Percentiles rank a stretch among this genome's conserved stretches.
These are phyloP conservation scores for Choristoneura fumiferana DNA, from an alignment of 1,140 invertebrate species.

Conservation along the genomic window DNA sequence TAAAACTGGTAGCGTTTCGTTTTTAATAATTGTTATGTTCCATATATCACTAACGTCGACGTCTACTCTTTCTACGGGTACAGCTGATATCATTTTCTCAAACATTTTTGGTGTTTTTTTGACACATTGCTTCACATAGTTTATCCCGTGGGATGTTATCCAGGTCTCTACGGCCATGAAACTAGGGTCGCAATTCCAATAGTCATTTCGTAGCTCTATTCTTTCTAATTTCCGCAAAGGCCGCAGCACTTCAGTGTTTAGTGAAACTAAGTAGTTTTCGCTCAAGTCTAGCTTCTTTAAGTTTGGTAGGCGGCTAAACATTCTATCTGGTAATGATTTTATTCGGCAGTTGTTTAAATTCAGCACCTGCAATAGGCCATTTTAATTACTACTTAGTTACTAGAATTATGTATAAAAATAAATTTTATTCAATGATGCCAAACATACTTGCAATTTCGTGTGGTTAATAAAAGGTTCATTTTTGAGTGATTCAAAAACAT, in stretches of 20 bases:
- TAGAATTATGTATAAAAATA: too few species aligned
- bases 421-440: too few species aligned
- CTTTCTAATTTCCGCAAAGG: slow-evolving; percentile 64
- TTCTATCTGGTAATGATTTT: slow-evolving; percentile 58
- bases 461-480: slow-evolving; percentile 72
- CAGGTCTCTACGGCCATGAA: slow-evolving; percentile 63
- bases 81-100: slow-evolving; percentile 67
- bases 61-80: slow-evolving; percentile 35
- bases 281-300: slow-evolving; percentile 74
- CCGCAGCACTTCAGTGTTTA: slow-evolving; percentile 58
- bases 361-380: slow-evolving; percentile 76
- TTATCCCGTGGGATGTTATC: slow-evolving; percentile 53
- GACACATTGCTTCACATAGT: slow-evolving; percentile 57
- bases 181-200: slow-evolving; percentile 64
- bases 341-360: slow-evolving; percentile 76
- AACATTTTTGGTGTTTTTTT: slow-evolving; percentile 56
- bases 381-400: too few species aligned
- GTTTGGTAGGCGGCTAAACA: slow-evolving; percentile 72
- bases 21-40: slow-evolving; percentile 58
- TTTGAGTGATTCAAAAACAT: slow-evolving; percentile 64
- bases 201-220: slow-evolving; percentile 66
- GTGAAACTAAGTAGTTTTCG: slow-evolving; percentile 71
- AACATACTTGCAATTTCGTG: slow-evolving; percentile 54
- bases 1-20: slow-evolving; percentile 23
- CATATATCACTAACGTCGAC: slow-evolving; percentile 60